Evolutionary conservation across 2,113 vertebrate species (phyloP).

Genomic region (Theristicus caerulescens): DNA sequence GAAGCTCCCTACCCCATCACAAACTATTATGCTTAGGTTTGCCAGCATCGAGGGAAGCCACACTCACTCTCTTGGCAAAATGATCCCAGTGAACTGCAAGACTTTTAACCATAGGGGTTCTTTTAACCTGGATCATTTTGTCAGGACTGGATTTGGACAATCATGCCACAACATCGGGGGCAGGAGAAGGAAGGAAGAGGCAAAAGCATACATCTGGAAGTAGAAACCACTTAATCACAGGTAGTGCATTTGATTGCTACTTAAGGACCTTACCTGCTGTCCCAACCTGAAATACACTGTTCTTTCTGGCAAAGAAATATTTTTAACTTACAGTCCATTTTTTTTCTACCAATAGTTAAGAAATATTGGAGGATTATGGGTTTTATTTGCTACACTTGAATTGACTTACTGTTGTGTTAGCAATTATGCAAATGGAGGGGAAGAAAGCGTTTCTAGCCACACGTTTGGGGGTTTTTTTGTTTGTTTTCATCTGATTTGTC

Average conservation of each 20-base stretch:
- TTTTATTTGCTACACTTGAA: background rate
- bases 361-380: background rate
- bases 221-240: background rate
- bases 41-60: accelerated
- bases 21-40: background rate
- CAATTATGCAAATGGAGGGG: background rate
- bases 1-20: background rate
- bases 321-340: background rate
- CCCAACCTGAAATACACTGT: background rate
- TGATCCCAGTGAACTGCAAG: background rate
- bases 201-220: background rate
- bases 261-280: background rate
- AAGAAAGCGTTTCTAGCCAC: background rate
- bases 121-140: background rate
- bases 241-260: background rate
- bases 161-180: background rate
- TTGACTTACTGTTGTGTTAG: background rate
- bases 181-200: background rate
- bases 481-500: background rate
- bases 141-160: background rate
- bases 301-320: background rate
- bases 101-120: background rate
- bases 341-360: background rate
- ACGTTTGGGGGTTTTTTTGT: background rate
- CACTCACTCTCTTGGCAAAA: background rate